phyloP scores from a whole-genome alignment of 1,140 invertebrate species.

The Cyphomyrmex costatus region DNA sequence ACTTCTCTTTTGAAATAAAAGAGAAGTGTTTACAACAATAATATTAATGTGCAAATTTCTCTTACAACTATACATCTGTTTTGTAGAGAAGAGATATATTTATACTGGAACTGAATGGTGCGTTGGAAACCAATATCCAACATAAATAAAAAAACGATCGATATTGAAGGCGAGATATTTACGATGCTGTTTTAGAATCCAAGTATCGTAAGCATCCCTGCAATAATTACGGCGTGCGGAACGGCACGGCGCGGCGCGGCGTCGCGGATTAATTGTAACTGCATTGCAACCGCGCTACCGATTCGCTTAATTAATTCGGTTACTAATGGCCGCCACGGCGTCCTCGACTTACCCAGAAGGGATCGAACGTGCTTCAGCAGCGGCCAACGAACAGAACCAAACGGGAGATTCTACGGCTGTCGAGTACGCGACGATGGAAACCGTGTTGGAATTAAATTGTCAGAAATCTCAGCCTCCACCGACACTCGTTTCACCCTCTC shows the following conservation, averaged over 20 bases:
- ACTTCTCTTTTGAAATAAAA: not conserved
- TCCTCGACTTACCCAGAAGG: constrained; percentile 63
- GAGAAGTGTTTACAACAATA: not conserved
- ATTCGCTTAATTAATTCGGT: constrained; percentile 87
- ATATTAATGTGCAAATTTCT: not conserved
- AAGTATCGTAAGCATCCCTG: not conserved
- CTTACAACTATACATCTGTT: not conserved
- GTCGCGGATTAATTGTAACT: constrained; percentile 83
- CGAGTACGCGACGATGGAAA: constrained; percentile 68
- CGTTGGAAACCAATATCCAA: not conserved
- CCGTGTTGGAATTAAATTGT: constrained; percentile 72
- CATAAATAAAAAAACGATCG: constrained; percentile 9
- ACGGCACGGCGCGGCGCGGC: constrained; percentile 63
- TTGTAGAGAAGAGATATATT: not conserved
- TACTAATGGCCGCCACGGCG: constrained; percentile 83
- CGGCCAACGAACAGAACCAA: constrained; percentile 57
- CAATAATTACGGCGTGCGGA: constrained; percentile 59
- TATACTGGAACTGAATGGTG: not conserved
- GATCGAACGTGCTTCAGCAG: constrained; percentile 70
- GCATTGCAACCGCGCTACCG: constrained; percentile 80
- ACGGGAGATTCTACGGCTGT: constrained; percentile 56
- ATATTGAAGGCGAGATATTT: constrained; percentile 7
- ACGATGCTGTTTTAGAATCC: not conserved
- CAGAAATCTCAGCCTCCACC: constrained; percentile 66
- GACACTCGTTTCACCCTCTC: not conserved